These are phyloP conservation scores for Aricia agestis DNA, from an alignment of 1,140 invertebrate species.

Conservation along the genomic window DNA sequence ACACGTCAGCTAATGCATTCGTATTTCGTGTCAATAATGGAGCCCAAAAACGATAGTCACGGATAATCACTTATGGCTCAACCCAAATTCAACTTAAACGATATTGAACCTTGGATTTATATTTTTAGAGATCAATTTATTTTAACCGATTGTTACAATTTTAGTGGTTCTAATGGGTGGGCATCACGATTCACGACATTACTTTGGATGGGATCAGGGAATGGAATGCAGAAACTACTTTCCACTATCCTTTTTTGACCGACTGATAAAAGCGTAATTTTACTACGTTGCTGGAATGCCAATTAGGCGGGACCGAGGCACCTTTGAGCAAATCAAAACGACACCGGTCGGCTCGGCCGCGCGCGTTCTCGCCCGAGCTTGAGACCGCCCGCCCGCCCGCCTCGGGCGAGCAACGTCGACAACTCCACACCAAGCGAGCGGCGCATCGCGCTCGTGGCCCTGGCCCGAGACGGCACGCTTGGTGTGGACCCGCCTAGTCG, in stretches of 20 bases:
- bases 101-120: neutral
- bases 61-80: slow-evolving; percentile 39
- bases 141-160: slow-evolving; percentile 10
- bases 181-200: slow-evolving; percentile 38
- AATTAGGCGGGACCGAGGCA: too few relatives aligned
- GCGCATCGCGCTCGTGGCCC: too few relatives aligned
- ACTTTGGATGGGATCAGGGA: slow-evolving; percentile 26
- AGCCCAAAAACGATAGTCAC: slow-evolving; percentile 42
- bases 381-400: too few relatives aligned
- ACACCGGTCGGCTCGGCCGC: too few relatives aligned
- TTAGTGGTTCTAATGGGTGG: slow-evolving; percentile 33
- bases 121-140: neutral
- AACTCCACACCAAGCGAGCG: too few relatives aligned
- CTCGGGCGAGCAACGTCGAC: too few relatives aligned
- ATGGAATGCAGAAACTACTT: slow-evolving; percentile 47
- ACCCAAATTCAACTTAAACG: slow-evolving; percentile 17
- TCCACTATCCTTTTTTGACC: slow-evolving; percentile 37
- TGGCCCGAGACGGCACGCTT: too few relatives aligned
- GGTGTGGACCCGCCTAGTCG: too few relatives aligned
- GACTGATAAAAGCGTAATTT: slow-evolving; percentile 18
- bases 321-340: too few relatives aligned
- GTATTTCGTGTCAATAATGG: slow-evolving; percentile 35
- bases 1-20: slow-evolving; percentile 21
- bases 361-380: too few relatives aligned
- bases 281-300: neutral